Percentiles rank a stretch among this genome's conserved stretches.
phyloP scores from a whole-genome alignment of 2,797 vertebrate genomes.

The Phoxinus dragarum region DNA sequence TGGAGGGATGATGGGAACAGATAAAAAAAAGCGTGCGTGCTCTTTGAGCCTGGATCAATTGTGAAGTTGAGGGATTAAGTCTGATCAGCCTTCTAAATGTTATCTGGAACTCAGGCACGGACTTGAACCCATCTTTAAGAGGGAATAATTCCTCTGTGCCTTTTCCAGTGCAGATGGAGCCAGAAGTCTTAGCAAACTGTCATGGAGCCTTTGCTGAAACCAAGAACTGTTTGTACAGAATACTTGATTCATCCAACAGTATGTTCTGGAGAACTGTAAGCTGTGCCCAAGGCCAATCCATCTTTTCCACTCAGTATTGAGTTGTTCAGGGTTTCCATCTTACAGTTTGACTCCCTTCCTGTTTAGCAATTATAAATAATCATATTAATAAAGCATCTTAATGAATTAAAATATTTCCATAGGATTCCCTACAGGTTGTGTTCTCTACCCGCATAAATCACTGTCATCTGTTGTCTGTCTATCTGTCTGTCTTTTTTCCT shows the following conservation, averaged over 20 bases:
- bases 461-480: not conserved
- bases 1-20: constrained; percentile 5
- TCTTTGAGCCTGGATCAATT: constrained; percentile 16
- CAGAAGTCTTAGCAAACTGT: constrained; percentile 7
- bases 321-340: constrained; percentile 4
- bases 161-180: constrained; percentile 13
- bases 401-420: constrained; percentile 27
- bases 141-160: not conserved
- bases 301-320: constrained; percentile 17
- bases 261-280: constrained; percentile 11
- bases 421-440: constrained; percentile 25
- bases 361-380: constrained; percentile 50
- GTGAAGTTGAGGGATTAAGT: constrained; percentile 41
- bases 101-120: constrained; percentile 22
- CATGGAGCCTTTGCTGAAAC: not conserved
- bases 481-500: not conserved
- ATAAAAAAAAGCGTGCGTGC: not conserved
- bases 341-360: constrained; percentile 12
- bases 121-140: constrained; percentile 20
- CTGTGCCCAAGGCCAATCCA: not conserved
- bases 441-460: constrained; percentile 10
- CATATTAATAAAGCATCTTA: constrained; percentile 36
- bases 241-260: constrained; percentile 15
- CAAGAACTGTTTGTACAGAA: constrained; percentile 9
- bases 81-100: constrained; percentile 34